These are phyloP conservation scores for Novumbra hubbsi DNA, from an alignment of 2,797 vertebrate species.

Conservation along the genomic window DNA sequence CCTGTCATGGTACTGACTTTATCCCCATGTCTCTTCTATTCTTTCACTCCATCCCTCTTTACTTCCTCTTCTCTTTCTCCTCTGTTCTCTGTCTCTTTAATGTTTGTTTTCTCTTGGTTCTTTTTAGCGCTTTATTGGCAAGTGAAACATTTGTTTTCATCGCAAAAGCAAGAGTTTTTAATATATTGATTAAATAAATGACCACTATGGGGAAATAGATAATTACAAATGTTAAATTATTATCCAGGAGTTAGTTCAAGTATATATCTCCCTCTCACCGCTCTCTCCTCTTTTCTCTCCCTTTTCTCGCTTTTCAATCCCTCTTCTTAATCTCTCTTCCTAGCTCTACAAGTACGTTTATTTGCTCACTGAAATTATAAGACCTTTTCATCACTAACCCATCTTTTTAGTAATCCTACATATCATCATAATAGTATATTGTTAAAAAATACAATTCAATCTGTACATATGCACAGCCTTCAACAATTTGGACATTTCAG, in stretches of 20 bases:
- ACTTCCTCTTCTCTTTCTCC: not conserved
- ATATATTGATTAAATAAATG: no score
- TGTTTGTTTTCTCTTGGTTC: no score
- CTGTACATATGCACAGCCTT: not conserved
- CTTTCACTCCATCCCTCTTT: not conserved
- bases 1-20: slow-evolving; percentile 8
- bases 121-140: no score
- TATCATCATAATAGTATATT: not conserved
- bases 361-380: not conserved
- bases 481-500: not conserved
- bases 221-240: not conserved
- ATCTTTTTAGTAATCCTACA: not conserved
- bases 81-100: no score
- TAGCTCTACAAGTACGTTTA: not conserved
- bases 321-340: no score
- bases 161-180: no score
- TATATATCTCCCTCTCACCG: no score
- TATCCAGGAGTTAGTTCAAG: not conserved
- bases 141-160: no score
- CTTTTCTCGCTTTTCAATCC: not conserved
- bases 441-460: not conserved
- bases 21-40: not conserved
- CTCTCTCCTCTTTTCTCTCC: not conserved
- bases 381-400: not conserved
- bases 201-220: no score